Base-by-base conservation (phyloP, 2,888 invertebrate species). In the Dolichomitus sp. region DNA sequence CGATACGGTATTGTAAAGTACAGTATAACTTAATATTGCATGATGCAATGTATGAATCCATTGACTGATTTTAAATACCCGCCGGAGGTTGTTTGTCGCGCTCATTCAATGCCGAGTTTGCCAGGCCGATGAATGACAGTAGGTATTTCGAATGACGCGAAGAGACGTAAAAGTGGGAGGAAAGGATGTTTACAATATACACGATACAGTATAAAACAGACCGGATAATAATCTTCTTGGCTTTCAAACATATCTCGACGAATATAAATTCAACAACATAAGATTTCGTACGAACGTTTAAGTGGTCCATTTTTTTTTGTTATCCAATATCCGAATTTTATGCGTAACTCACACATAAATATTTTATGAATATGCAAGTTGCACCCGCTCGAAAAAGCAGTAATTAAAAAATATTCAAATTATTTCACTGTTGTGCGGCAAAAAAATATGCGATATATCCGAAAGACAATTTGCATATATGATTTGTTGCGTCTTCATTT, bases 91-190 rank as follows among this genome's bases (percentile, higher is more conserved):
- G 33, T 63, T 74, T 42, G 45, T 72, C 59, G 27, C 30, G 59
- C 23, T 59, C 72, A 74, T 74, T 74, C 74, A 63, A 48, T 30
- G 63, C 30, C 45, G 48, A 11, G 63, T 40, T 59, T n/a, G 69
- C 45, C 33, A 63, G 63, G 7, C 23, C 42, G 27, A 37, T 74
- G 74, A 74, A 74, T 74, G 74, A 74, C 50, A 63, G 7, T 33
- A 33, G 30, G 9, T n/a, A 17, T 59, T 33, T 59, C 59, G 33
- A 30, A 33, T 37, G 59, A 33, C 33, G n/a, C 59, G 33, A 59
- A 7, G 33, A 17, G 17, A 57, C 57, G n/a, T 14, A 37, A 37
- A 59, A 37, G 7, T 57, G 30, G 30, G 6, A 57, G 57, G 11
- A 30, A 57, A 30, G 30, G n/a, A 57, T 30, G 14, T 30, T 30